Evolutionary conservation across 1,140 invertebrate genomes (phyloP), one percentile per base, ranked within the genome.

Genomic region (Hermetia illucens): DNA sequence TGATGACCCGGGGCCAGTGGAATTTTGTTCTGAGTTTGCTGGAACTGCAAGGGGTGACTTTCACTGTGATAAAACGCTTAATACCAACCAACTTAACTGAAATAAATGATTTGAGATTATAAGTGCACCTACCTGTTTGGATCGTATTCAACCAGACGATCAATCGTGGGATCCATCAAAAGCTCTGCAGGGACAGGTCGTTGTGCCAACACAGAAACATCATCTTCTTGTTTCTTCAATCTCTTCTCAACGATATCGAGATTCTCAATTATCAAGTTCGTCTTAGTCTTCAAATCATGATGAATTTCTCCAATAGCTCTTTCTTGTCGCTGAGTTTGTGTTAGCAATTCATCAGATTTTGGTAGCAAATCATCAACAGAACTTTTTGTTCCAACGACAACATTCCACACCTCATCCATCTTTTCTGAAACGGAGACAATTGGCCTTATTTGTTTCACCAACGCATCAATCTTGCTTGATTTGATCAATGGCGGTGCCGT

Each of bases 391-490:
- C 82, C 82, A 4, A 87, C 81, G 15, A 88, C 79, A 12, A 87
- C 81, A 49, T 83, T 78, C 82, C 83, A 88, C 4, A 88, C 81
- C 63, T 88, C 79, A 46, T 88, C 82, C 80, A 88, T 87, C 60
- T 88, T 87, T 51, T 83, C 80, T 0, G 81, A 82, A 1, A 87
- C 82, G n/a, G 74, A 78, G 31, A 84, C 71, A 58, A 87, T 82
- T 0, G 84, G 82, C 41, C 76, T 72, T 52, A 85, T 85, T 61
- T 82, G 77, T 42, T 79, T 72, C 0, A 81, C 75, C 2, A 86
- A 61, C 10, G 68, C 71, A 59, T 86, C 82, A 42, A 86, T 72
- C 64, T 86, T 87, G 49, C 74, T 84, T 5, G 69, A 68, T 45
- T 73, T 75, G 3, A 66, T 52, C 1, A 65, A 45, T 1, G 74